Evolutionary conservation across 2,797 vertebrate genomes (phyloP).

Genomic region (Accipiter superciliosus): DNA sequence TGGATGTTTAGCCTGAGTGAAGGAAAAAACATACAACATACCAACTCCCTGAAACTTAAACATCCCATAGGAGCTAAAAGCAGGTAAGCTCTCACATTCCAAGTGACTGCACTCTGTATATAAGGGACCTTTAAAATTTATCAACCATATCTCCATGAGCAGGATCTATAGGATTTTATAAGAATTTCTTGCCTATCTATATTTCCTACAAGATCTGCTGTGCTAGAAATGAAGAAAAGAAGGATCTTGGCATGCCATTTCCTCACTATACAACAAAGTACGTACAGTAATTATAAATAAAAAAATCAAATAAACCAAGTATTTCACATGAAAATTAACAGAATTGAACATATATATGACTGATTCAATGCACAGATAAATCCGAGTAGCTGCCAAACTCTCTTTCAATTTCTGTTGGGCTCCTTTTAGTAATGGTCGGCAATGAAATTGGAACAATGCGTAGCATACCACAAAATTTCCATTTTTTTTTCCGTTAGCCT

Average conservation of each 20-base stretch:
- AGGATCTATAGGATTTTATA: not conserved
- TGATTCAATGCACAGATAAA: not conserved
- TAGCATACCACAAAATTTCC: not conserved
- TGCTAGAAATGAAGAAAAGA: not conserved
- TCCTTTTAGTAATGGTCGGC: not conserved
- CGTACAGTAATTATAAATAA: not conserved
- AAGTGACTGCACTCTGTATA: not conserved
- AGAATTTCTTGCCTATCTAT: not conserved
- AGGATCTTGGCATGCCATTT: not conserved
- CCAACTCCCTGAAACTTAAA: not conserved
- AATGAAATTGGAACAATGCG: not conserved
- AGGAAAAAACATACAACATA: not conserved
- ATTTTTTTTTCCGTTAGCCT: not conserved
- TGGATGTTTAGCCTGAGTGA: not conserved
- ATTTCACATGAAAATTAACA: not conserved
- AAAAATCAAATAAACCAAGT: not conserved
- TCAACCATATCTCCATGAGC: not conserved
- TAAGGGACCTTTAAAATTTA: not conserved
- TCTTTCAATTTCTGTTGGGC: rapidly evolving
- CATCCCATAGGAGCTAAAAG: not conserved
- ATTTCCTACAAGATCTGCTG: not conserved
- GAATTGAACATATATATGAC: not conserved
- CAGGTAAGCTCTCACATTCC: not conserved
- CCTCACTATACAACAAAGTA: not conserved
- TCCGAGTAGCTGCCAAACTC: not conserved